Base-by-base conservation (phyloP, 2,113 vertebrate genomes). In the Phyllopteryx taeniolatus region DNA sequence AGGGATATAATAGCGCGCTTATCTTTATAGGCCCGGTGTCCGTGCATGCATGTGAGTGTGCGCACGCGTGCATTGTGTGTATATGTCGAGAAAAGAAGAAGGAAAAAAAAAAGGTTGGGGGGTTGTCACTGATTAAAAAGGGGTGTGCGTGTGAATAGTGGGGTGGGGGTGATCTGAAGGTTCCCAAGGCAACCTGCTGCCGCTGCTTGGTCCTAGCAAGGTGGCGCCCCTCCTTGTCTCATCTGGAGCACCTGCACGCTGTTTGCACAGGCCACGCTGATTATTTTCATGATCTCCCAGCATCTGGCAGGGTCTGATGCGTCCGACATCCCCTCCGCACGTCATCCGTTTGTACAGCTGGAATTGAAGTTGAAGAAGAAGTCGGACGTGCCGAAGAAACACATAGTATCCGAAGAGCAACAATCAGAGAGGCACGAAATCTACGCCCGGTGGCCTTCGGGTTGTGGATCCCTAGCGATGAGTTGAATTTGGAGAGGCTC, bases 121-220 rank as follows among this genome's bases (percentile, higher is more conserved):
- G 78, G 67, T 72, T 73, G 79, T 73, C 79, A 68, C 74, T 84
- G 79, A 86, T 89, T 83, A 79, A 88, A 87, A 87, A 74, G 71
- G 74, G 79, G 15, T 53, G 49, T 15, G 19, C 6, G 49, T 17
- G 49, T 53, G 49, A 6, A 17, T 53, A 5, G 19, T 73, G 85
- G 62, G 82, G 72, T 65, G 70, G 67, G 75, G 78, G 59, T 35
- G 33, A 81, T 86, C 71, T 20, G 71, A 82, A 77, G 83, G 91
- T 92, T 92, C 89, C 91, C 89, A 92, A 86, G 91, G 90, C 88
- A 91, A 92, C 91, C 86, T 89, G 89, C 85, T 91, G 89, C 85
- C 89, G 89, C 86, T 89, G 83, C 72, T 74, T 85, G 84, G 86
- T 84, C 81, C 88, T 70, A 79, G 81, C 69, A 74, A 85, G 77